Base-by-base conservation (phyloP, 2,797 vertebrate species). In the Takifugu ocellatus region DNA sequence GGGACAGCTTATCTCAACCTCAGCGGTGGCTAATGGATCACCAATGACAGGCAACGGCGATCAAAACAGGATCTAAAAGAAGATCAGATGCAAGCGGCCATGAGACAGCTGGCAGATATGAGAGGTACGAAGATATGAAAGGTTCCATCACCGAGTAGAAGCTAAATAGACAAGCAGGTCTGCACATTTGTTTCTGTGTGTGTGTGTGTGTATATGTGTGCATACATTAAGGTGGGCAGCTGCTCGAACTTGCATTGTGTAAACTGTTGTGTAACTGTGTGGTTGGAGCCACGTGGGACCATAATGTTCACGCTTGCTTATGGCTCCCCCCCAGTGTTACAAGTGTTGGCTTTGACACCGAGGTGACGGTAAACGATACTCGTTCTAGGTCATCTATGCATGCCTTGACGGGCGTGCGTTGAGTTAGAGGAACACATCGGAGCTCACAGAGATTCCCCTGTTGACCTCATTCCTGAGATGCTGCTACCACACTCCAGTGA, bases 71-170 rank as follows among this genome's bases (percentile, higher is more conserved):
- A 84, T 74, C 50, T 82, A 74, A 78, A 69, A 66, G 68, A 77
- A 63, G 58, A 70, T 42, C 48, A 33, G 70, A 61, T 3, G 59
- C 72, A 58, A 75, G 70, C 6, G 44, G 63, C 61, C 60, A 68
- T 59, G 72, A 71, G 77, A 83, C 74, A 14, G 64, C 57, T 56
- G 74, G 82, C 79, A 90, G 88, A 81, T 68, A 93, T 92, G 92
- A 90, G 77, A 92, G 92, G 92, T 93, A 91, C 74, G 91, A 62
- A 33, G 33, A 33, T 11, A 33, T 11, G 12, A 39, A 39, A 39
- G 36, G 49, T 36, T 57, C 12, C 45, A 67, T 71, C 51, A 43
- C 39, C 8, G 17, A 52, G 43, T 49, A 45, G 26, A 53, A 46
- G 26, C 46, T 63, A n/a, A 58, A 54, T 15, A 25, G 50, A 2